These are phyloP conservation scores for Bombus huntii DNA, from an alignment of 1,140 invertebrate species.

Conservation along the genomic window DNA sequence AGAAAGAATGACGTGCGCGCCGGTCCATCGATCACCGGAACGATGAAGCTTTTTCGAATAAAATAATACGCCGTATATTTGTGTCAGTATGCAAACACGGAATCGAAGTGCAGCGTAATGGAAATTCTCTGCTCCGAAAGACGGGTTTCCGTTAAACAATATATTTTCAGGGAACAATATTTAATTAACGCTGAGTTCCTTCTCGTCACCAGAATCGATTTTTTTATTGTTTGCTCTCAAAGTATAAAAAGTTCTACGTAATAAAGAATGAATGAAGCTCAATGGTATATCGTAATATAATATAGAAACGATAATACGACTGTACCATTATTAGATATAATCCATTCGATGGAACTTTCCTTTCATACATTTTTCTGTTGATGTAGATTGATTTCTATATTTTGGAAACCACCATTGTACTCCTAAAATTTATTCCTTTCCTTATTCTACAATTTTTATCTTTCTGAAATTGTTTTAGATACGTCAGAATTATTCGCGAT, in stretches of 20 bases:
- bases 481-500: not conserved
- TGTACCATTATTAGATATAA: not conserved
- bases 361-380: not conserved
- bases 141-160: conserved; percentile 8
- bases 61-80: conserved; percentile 13
- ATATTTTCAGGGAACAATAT: not conserved
- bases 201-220: not conserved
- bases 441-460: not conserved
- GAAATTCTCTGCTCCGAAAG: conserved; percentile 18
- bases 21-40: conserved; percentile 21
- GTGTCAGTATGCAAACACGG: conserved; percentile 1
- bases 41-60: conserved; percentile 11
- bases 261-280: not conserved
- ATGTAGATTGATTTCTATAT: not conserved
- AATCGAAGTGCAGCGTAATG: not conserved
- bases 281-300: too few relatives aligned
- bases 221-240: not conserved
- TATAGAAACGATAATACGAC: too few relatives aligned
- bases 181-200: not conserved
- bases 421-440: not conserved
- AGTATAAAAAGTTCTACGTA: not conserved
- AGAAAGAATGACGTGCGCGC: not conserved
- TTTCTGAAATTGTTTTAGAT: not conserved
- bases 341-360: not conserved
- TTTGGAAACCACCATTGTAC: not conserved